A percentile compares a stretch with the other conserved stretches of the same genome.
Evolutionary conservation across 92 coral and sea anemone genomes (phyloP).

Genomic region (Pocillopora grandis): DNA sequence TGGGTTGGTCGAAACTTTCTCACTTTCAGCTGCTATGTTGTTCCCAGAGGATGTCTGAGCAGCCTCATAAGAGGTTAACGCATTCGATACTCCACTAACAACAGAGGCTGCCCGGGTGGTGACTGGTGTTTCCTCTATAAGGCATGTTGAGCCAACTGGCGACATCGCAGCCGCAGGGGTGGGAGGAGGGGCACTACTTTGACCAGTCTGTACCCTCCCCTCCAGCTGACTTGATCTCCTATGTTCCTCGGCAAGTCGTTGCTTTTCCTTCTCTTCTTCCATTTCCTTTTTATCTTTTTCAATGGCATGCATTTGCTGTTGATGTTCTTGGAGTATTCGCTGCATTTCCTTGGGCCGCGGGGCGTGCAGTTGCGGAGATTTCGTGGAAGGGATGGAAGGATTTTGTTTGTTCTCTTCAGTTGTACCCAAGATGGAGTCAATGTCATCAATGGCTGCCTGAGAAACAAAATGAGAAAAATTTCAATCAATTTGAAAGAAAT

Average conservation of each 20-base stretch:
- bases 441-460: slow-evolving; percentile 93
- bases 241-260: slow-evolving; percentile 54
- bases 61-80: not conserved
- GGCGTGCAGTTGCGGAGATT: slow-evolving; percentile 92
- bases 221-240: slow-evolving; percentile 27
- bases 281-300: slow-evolving; percentile 83
- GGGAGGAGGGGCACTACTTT: slow-evolving; percentile 82
- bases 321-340: slow-evolving; percentile 89
- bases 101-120: slow-evolving; percentile 34
- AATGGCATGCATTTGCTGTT: slow-evolving; percentile 76
- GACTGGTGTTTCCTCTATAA: slow-evolving; percentile 12
- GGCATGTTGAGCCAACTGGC: slow-evolving; percentile 59
- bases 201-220: slow-evolving; percentile 61
- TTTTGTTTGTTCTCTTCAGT: slow-evolving; percentile 86
- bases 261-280: slow-evolving; percentile 68
- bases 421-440: slow-evolving; percentile 90
- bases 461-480: not conserved
- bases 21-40: not conserved
- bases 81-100: slow-evolving; percentile 11
- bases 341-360: slow-evolving; percentile 99
- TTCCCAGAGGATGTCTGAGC: not conserved
- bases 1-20: not conserved
- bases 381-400: slow-evolving; percentile 66
- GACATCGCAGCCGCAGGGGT: slow-evolving; percentile 63
- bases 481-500: not conserved